Percentiles rank a stretch among this genome's conserved stretches.
Conservation (phyloP, 2,888 invertebrate genomes). For the Hirtodrosophila histrioides region DNA sequence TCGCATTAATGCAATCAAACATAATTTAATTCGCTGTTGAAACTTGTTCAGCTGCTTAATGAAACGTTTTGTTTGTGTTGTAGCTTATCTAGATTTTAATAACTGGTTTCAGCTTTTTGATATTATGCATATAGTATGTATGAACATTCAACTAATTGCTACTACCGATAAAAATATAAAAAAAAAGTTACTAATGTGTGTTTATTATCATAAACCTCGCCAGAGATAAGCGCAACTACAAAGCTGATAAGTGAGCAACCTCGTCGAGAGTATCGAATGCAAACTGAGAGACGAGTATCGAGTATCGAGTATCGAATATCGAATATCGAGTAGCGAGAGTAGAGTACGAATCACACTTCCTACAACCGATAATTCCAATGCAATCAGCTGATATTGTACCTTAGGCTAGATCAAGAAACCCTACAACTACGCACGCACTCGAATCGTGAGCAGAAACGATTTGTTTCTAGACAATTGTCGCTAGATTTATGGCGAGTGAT, state of each 20-base stretch:
- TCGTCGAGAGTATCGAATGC: conserved; percentile 40
- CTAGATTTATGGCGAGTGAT: conserved; percentile 37
- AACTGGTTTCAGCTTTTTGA: conserved; percentile 14
- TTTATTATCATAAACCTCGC: conserved; percentile 15
- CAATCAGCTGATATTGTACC: conserved; percentile 27
- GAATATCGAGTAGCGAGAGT: conserved; percentile 9
- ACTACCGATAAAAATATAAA: not conserved
- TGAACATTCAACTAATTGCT: conserved; percentile 32
- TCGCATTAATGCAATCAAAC: conserved; percentile 6
- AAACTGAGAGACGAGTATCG: conserved; percentile 10
- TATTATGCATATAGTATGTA: conserved; percentile 11
- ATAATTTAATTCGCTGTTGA: conserved; percentile 3
- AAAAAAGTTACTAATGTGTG: not conserved
- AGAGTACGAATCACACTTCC: conserved; percentile 10
- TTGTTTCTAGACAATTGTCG: conserved; percentile 34
- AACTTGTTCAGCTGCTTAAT: conserved; percentile 29
- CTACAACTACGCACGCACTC: conserved; percentile 43
- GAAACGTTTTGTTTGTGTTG: conserved; percentile 22
- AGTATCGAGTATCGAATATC: conserved; percentile 13
- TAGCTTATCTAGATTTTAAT: conserved; percentile 36
- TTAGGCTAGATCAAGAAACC: conserved; percentile 61
- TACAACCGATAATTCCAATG: conserved; percentile 1
- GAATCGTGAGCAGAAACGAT: conserved; percentile 22
- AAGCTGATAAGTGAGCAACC: conserved; percentile 41
- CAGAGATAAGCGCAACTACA: conserved; percentile 32